Base-by-base conservation (phyloP, 2,797 vertebrate genomes). In the Erethizon dorsatum region DNA sequence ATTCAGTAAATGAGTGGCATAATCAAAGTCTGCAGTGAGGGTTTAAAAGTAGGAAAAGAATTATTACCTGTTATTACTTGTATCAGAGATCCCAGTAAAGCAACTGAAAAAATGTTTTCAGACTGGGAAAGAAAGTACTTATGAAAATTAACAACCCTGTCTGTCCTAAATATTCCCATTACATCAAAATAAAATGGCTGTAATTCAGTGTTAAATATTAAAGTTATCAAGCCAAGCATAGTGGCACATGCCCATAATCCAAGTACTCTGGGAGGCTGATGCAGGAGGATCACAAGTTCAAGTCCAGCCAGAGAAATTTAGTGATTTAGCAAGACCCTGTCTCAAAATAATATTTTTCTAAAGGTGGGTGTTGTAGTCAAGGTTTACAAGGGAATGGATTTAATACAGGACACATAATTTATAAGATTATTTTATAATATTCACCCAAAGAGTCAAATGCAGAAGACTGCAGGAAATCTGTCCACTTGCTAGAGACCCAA, bases 141-240 rank as follows among this genome's bases (percentile, higher is more conserved):
- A 93, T 79, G 24, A 95, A 87, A 89, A 93, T n/a, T 79, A 93
- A 86, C 33, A 94, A 9, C 14, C 24, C 86, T 26, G 14, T 10
- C 3, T 77, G 56, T 17, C 17, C 45, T 95, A 50, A 71, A 84
- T 88, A 54, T 80, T 86, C 22, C 28, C 9, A 93, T 91, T 93
- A 91, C 1, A 90, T 86, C 9, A 82, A 95, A 95, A 90, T 95
- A 73, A 95, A 94, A 88, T 88, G n/a, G 47, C 20, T 87, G 1
- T 75, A 80, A 83, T 85, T 96, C 45, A 45, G 24, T 82, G 1
- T 73, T 92, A 93, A 93, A 82, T 96, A 91, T 75, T n/a, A 82
- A 77, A 33, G 47, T 78, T 52, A 52, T 78, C 47, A 50, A 78
- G 28, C 47, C 47, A 78, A 33, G 14, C 47, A 78, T 52, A 52